Evolutionary conservation across 2,888 invertebrate genomes (phyloP).

Genomic region (Bugulina stolonifera): DNA sequence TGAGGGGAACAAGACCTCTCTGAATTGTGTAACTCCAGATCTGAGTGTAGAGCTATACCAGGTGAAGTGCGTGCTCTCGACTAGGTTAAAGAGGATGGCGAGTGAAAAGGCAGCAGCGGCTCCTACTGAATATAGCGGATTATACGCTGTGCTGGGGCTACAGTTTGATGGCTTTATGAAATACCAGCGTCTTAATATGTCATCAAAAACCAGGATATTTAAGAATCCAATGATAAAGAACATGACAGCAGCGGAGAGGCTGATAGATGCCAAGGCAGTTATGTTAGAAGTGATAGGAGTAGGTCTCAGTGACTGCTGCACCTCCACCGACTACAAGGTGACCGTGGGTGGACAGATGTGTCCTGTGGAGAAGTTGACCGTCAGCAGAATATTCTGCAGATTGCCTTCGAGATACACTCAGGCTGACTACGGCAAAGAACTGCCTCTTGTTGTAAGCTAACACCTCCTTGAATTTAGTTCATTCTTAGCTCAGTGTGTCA

Average conservation of each 20-base stretch:
- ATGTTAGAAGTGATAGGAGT: background rate
- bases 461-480: too few relatives aligned
- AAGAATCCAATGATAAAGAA: background rate
- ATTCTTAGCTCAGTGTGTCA: too few relatives aligned
- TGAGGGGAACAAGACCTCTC: background rate
- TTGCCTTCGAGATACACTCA: background rate
- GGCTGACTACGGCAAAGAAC: too few relatives aligned
- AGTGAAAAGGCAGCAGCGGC: background rate
- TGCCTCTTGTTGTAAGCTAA: too few relatives aligned
- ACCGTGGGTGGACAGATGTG: background rate
- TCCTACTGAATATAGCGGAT: background rate
- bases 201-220: background rate
- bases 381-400: background rate
- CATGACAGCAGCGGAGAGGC: background rate
- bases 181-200: background rate
- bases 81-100: background rate
- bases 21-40: constrained; percentile 1
- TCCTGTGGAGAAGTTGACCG: background rate
- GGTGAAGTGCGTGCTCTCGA: background rate
- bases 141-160: constrained; percentile 3
- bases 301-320: background rate
- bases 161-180: background rate
- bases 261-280: background rate
- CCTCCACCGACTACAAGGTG: background rate
- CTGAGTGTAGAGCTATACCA: background rate